Evolutionary conservation across 2,797 vertebrate species (phyloP).

Genomic region (Chaenodraco wilsoni): DNA sequence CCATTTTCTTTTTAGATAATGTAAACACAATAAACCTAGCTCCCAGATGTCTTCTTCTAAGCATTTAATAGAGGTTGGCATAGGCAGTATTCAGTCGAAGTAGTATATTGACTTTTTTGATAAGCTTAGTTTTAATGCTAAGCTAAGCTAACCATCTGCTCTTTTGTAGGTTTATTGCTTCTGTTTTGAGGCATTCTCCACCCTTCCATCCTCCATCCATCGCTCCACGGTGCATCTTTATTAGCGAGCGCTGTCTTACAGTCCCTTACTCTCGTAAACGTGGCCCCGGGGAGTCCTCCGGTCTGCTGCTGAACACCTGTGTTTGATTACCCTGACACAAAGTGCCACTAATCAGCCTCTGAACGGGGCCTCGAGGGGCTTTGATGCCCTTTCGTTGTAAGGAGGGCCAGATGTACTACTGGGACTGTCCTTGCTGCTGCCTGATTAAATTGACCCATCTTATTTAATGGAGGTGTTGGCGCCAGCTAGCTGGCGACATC

Average conservation of each 20-base stretch:
- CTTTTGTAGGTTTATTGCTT: background rate
- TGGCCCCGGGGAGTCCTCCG: slow-evolving; percentile 46
- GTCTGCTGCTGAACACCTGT: slow-evolving; percentile 64
- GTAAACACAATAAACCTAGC: background rate
- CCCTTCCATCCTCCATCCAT: slow-evolving; percentile 1
- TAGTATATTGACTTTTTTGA: background rate
- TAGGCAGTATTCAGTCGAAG: background rate
- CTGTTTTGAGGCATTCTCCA: slow-evolving; percentile 5
- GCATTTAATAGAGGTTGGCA: background rate
- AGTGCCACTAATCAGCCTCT: slow-evolving; percentile 67
- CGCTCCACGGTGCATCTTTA: slow-evolving; percentile 42
- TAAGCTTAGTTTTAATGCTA: background rate
- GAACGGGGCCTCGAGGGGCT: slow-evolving; percentile 46
- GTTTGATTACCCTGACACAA: slow-evolving; percentile 69
- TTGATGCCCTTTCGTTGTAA: slow-evolving; percentile 58
- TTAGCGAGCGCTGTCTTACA: slow-evolving; percentile 41
- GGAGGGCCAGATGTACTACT: slow-evolving; percentile 69
- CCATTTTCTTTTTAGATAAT: background rate
- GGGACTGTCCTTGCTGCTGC: slow-evolving; percentile 42
- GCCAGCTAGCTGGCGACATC: slow-evolving; percentile 27
- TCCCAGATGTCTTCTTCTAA: background rate
- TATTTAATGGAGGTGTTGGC: slow-evolving; percentile 71
- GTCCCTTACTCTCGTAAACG: slow-evolving; percentile 34
- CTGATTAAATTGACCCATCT: slow-evolving; percentile 70
- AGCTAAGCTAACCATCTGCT: background rate